Evolutionary conservation across 92 coral and sea anemone genomes (phyloP), one percentile per base, ranked within the genome.

Genomic region (Porites cylindrica): DNA sequence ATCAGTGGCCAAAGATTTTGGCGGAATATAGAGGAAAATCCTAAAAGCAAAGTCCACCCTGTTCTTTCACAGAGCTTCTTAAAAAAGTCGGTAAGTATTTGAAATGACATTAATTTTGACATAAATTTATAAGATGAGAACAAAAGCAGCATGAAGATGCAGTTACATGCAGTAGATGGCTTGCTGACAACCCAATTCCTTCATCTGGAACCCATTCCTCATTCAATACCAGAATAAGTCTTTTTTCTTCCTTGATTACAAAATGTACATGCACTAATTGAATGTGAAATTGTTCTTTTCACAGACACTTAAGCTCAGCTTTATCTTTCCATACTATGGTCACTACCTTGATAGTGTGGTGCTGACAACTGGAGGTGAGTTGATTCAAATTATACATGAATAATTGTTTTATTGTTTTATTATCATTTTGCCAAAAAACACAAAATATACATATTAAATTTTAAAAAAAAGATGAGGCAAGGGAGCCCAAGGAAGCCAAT

Each of bases 291-390:
- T 66, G 74, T 75, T 51, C 51, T 51, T 72, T 82, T 72, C 52
- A 23, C 43, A 83, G 87, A 8, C 8, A n/a, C 3, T 61, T 6
- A 24, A 62, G 16, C 26, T 78, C 54, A 87, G 61, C 6, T 94
- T 94, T 76, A 63, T 73, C 70, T 94, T 94, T 58, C 96, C 96
- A 12, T 95, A 90, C 66, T 95, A 95, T 79, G 98, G 98, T 47
- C 98, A 95, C 77, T 85, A 90, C 1, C 76, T 95, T 21, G 77
- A 85, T 29, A 78, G 89, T 77, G 90, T 91, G 21, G 52, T 92
- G 58, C 81, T 95, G 10, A 90, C 96, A 64, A 89, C 93, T n/a
- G 95, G 91, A 95, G 98, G 98, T 95, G 84, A 10, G 63, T n/a
- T 11, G 11, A 9, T 52, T n/a, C 51, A 2, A n/a, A 14, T 62